phyloP scores from a whole-genome alignment of 2,797 vertebrate genomes.

The Anguilla pacifica region DNA sequence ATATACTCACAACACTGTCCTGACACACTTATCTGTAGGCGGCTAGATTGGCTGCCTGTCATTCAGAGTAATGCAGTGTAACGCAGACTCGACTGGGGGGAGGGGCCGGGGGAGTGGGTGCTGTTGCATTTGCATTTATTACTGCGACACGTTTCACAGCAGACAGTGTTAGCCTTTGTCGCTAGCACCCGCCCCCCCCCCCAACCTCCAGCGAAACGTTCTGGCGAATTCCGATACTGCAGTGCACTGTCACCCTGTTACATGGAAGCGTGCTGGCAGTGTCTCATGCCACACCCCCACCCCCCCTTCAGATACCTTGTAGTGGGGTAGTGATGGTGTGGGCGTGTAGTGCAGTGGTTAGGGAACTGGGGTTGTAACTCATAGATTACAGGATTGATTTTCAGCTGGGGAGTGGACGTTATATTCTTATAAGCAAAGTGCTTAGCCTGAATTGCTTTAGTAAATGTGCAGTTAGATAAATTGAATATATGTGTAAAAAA shows the following conservation, averaged over 20 bases:
- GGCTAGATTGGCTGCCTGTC: not conserved
- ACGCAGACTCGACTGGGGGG: not conserved
- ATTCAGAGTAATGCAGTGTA: not conserved
- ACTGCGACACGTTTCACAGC: slow-evolving; percentile 3
- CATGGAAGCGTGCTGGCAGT: not conserved
- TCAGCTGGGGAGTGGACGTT: too few species aligned
- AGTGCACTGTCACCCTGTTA: not conserved
- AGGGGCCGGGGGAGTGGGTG: not conserved
- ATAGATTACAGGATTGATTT: too few species aligned
- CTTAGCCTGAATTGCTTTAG: too few species aligned
- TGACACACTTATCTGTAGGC: not conserved
- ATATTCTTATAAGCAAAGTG: too few species aligned
- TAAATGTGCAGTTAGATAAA: too few species aligned
- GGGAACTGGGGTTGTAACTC: too few species aligned
- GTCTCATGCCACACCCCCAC: not conserved
- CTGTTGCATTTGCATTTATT: not conserved
- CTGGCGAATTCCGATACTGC: not conserved
- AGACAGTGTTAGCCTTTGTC: not conserved
- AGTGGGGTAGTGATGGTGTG: too few species aligned
- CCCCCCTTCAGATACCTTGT: too few species aligned
- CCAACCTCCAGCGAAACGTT: not conserved
- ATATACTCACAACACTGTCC: not conserved
- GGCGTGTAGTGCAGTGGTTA: too few species aligned
- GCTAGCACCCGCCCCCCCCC: not conserved
- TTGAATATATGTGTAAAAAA: too few species aligned